Percentiles rank a stretch among this genome's conserved stretches.
These are phyloP conservation scores for Pogonomyrmex barbatus DNA, from an alignment of 1,140 invertebrate species.

Conservation along the genomic window DNA sequence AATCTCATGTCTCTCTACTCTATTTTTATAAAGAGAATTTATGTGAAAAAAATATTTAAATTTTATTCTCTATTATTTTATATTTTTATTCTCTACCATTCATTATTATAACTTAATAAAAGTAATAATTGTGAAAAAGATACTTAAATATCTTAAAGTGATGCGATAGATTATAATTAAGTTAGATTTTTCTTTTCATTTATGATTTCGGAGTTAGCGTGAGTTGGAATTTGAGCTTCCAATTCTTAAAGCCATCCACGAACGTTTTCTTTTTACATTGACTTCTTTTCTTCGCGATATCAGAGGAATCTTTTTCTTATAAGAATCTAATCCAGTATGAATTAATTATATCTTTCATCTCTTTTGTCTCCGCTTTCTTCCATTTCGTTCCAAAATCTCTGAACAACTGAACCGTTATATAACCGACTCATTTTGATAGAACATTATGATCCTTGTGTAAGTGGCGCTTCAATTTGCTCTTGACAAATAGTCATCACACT, in stretches of 20 bases:
- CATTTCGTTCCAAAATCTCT: constrained; percentile 1
- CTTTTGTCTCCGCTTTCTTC: background rate
- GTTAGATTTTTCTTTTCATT: background rate
- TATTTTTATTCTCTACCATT: background rate
- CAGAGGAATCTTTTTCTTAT: background rate
- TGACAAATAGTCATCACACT: constrained; percentile 5
- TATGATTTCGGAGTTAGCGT: background rate
- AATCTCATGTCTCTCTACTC: background rate
- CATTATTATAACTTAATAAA: background rate
- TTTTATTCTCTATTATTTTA: background rate
- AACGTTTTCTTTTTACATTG: background rate
- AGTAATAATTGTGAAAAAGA: background rate
- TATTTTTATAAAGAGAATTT: background rate
- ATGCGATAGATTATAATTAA: background rate
- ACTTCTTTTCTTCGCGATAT: background rate
- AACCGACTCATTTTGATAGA: background rate
- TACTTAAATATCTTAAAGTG: background rate
- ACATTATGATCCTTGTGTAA: constrained; percentile 14
- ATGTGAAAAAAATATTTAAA: background rate
- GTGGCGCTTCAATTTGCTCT: background rate
- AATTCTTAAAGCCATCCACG: background rate
- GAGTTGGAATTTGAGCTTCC: background rate
- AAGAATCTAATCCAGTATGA: background rate
- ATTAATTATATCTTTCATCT: constrained; percentile 24
- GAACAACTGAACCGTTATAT: constrained; percentile 9